These are phyloP conservation scores for Molossus molossus DNA, from an alignment of 2,797 vertebrate species.

Conservation along the genomic window DNA sequence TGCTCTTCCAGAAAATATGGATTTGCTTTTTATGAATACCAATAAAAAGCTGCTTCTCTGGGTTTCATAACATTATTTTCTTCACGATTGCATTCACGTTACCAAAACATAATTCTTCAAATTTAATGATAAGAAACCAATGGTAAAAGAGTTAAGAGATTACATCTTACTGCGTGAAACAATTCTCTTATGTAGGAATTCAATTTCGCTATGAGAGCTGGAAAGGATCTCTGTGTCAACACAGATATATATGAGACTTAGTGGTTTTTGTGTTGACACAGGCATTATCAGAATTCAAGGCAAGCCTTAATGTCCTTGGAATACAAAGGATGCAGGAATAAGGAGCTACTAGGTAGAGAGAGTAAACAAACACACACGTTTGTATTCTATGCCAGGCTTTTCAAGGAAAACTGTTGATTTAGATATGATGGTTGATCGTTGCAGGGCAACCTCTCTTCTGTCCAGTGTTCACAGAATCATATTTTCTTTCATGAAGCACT, in stretches of 20 bases:
- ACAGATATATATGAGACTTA: not conserved
- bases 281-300: slow-evolving; percentile 58
- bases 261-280: not conserved
- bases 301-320: slow-evolving; percentile 21
- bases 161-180: slow-evolving; percentile 42
- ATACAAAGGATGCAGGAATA: not conserved
- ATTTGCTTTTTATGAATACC: slow-evolving; percentile 46
- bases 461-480: not conserved
- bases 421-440: not conserved
- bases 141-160: slow-evolving; percentile 62
- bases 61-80: slow-evolving; percentile 52
- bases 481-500: slow-evolving; percentile 59
- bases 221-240: slow-evolving; percentile 37
- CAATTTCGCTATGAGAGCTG: slow-evolving; percentile 27
- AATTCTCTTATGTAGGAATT: slow-evolving; percentile 64
- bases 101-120: slow-evolving; percentile 58
- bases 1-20: slow-evolving; percentile 60
- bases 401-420: not conserved
- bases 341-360: not conserved
- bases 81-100: slow-evolving; percentile 55
- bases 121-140: slow-evolving; percentile 71
- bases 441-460: not conserved
- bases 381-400: not conserved
- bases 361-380: not conserved
- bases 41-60: slow-evolving; percentile 63